Evolutionary conservation across 1,140 invertebrate species (phyloP).

Genomic region (Drosophila cardini): DNA sequence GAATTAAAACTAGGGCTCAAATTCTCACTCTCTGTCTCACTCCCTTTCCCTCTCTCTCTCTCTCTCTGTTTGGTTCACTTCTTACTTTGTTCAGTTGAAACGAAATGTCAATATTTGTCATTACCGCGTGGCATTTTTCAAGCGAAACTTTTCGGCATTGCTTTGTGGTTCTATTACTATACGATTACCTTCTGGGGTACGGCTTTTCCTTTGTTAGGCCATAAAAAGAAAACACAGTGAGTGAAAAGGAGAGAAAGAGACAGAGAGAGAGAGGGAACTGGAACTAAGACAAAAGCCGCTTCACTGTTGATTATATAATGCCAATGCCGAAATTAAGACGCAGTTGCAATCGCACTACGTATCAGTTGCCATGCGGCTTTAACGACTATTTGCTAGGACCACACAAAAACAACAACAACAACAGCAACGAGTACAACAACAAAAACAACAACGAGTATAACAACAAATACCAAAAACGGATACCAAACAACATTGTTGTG

Average conservation of each 20-base stretch:
- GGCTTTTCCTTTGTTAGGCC: constrained; percentile 50
- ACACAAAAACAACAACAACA: constrained; percentile 19
- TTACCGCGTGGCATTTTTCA: constrained; percentile 74
- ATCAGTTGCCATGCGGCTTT: constrained; percentile 39
- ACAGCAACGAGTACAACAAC: too few species aligned
- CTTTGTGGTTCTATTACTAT: constrained; percentile 41
- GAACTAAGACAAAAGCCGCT: constrained; percentile 16
- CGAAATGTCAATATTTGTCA: constrained; percentile 75
- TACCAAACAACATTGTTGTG: constrained; percentile 9
- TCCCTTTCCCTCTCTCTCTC: not conserved
- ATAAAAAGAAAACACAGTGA: constrained; percentile 29
- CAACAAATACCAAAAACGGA: constrained; percentile 13
- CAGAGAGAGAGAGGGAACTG: not conserved
- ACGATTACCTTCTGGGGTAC: constrained; percentile 27
- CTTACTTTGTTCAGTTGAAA: constrained; percentile 9
- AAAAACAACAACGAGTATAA: constrained; percentile 7
- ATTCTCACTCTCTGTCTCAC: not conserved
- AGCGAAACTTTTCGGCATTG: constrained; percentile 66
- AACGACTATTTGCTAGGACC: constrained; percentile 26
- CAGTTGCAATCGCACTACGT: constrained; percentile 46
- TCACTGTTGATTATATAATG: constrained; percentile 45
- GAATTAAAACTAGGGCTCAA: not conserved
- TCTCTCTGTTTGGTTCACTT: not conserved
- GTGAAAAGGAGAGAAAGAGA: not conserved
- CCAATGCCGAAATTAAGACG: constrained; percentile 47